Evolutionary conservation across 1,140 invertebrate genomes (phyloP).

Genomic region (Popillia japonica): DNA sequence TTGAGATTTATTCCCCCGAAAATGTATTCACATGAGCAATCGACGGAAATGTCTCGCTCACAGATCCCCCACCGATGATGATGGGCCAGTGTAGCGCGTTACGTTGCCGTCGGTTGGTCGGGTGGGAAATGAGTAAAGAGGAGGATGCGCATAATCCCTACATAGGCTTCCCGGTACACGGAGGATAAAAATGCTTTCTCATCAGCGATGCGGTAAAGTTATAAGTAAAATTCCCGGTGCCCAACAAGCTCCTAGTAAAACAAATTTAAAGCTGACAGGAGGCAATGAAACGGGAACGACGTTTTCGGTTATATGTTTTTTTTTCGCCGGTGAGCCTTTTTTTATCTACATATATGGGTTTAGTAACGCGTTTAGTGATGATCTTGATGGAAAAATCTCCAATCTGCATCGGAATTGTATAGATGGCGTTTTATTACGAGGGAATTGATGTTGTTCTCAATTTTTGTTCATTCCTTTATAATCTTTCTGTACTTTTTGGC

Average conservation of each 20-base stretch:
- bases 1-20: conserved; percentile 23
- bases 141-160: background rate
- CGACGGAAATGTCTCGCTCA: background rate
- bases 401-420: background rate
- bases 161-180: background rate
- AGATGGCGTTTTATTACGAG: too few relatives aligned
- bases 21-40: conserved; percentile 31
- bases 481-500: too few relatives aligned
- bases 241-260: background rate
- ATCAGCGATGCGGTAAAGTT: conserved; percentile 25
- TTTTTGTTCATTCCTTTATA: too few relatives aligned
- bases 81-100: background rate
- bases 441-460: too few relatives aligned
- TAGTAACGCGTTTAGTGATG: background rate
- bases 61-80: background rate
- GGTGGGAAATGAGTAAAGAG: background rate
- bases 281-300: conserved; percentile 21
- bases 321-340: background rate
- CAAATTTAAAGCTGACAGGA: conserved; percentile 30
- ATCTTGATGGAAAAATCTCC: background rate
- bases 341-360: background rate
- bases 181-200: conserved; percentile 29
- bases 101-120: background rate
- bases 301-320: background rate
- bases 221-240: conserved; percentile 32